Conservation (phyloP, 2,113 vertebrate genomes). For the Spea multiplicata region DNA sequence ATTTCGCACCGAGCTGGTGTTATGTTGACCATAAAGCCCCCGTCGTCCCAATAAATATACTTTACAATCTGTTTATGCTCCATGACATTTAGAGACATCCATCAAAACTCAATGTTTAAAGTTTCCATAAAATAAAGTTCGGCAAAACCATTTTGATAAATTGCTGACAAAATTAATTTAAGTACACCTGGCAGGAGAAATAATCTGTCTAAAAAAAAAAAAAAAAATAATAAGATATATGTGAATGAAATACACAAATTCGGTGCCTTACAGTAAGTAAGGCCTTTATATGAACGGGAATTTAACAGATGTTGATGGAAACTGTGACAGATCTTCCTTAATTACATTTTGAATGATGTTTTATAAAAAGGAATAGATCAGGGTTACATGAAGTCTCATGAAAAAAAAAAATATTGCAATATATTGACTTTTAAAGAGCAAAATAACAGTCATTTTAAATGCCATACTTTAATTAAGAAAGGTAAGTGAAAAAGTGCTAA, state of each 20-base stretch:
- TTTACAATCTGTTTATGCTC: constrained; percentile 23
- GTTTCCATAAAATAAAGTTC: constrained; percentile 42
- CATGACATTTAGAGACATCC: constrained; percentile 34
- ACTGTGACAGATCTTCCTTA: not conserved
- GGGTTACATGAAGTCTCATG: too few species aligned
- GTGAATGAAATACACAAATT: not conserved
- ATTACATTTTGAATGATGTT: not conserved
- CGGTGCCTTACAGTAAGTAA: not conserved
- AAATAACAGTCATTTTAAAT: too few species aligned
- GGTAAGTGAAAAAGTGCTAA: too few species aligned
- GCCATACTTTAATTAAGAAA: too few species aligned
- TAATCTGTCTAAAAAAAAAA: not conserved
- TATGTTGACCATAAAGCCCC: not conserved
- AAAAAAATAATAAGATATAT: constrained; percentile 6
- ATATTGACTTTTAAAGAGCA: too few species aligned
- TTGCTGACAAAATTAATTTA: constrained; percentile 28
- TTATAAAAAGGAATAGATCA: not conserved
- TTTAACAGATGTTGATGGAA: constrained; percentile 1
- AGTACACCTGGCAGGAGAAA: constrained; percentile 4
- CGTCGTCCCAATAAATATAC: constrained; percentile 17
- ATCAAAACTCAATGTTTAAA: constrained; percentile 38
- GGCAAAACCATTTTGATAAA: constrained; percentile 33
- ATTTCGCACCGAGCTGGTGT: not conserved
- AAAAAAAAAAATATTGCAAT: too few species aligned
- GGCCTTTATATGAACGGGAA: not conserved